These are phyloP conservation scores for Diceros bicornis DNA, from an alignment of 2,797 vertebrate genomes.

Conservation along the genomic window DNA sequence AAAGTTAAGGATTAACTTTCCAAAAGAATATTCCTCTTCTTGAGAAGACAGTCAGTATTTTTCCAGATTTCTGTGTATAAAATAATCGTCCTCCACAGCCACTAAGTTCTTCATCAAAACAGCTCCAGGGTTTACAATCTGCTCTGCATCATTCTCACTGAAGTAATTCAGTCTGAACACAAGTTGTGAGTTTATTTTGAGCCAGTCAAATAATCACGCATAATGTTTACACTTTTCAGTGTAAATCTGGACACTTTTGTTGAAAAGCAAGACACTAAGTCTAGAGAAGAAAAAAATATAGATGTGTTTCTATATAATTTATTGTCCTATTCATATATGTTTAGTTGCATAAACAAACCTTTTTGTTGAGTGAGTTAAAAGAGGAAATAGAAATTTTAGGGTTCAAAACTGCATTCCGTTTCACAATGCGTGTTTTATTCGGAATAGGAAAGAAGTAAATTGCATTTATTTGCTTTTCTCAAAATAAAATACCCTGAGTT, in stretches of 20 bases:
- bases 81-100: not conserved
- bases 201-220: constrained; percentile 30
- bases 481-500: constrained; percentile 60
- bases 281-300: constrained; percentile 55
- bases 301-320: not conserved
- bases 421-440: constrained; percentile 16
- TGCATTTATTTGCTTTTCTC: not conserved
- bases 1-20: constrained; percentile 33
- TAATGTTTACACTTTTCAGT: not conserved
- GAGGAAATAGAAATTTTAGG: constrained; percentile 52
- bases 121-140: not conserved
- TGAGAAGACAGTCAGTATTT: not conserved
- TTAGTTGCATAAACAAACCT: constrained; percentile 35
- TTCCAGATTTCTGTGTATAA: not conserved
- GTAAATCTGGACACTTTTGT: not conserved
- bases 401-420: constrained; percentile 55
- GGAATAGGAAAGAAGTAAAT: constrained; percentile 48
- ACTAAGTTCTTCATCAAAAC: constrained; percentile 11
- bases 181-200: constrained; percentile 36
- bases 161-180: constrained; percentile 19
- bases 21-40: not conserved
- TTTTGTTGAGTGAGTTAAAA: constrained; percentile 29
- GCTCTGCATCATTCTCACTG: not conserved
- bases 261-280: constrained; percentile 30
- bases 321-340: not conserved